Conservation (phyloP, 2,888 invertebrate species). For the Xestia rhomboidea region DNA sequence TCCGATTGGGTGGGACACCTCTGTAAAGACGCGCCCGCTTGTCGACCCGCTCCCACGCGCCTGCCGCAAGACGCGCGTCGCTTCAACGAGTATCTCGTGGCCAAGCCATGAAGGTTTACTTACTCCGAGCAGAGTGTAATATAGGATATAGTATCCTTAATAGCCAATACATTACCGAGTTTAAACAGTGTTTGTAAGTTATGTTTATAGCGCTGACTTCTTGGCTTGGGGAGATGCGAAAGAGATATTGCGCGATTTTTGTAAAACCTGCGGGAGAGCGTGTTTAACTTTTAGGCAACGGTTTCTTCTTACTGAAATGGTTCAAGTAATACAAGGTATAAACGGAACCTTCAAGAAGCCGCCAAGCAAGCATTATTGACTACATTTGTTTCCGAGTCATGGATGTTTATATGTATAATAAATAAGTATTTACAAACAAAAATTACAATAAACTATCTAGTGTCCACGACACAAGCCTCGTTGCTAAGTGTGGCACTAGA, state of each 20-base stretch:
- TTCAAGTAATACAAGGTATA: background rate
- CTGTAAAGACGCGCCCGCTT: background rate
- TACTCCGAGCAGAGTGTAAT: slow-evolving; percentile 22
- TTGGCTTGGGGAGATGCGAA: slow-evolving; percentile 7
- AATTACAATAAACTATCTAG: too few relatives aligned
- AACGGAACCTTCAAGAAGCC: background rate
- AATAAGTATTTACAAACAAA: too few relatives aligned
- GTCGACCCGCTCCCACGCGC: background rate
- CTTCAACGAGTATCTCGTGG: background rate
- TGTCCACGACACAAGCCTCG: too few relatives aligned
- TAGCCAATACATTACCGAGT: slow-evolving; percentile 33
- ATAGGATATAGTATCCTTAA: slow-evolving; percentile 36
- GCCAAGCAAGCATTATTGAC: too few relatives aligned
- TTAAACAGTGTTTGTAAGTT: slow-evolving; percentile 27
- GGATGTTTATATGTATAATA: too few relatives aligned
- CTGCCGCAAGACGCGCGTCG: background rate
- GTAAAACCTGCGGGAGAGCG: background rate
- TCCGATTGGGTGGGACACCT: background rate
- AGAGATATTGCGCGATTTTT: background rate
- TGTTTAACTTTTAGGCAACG: background rate
- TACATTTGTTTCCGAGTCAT: too few relatives aligned
- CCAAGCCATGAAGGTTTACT: slow-evolving; percentile 16
- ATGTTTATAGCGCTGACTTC: slow-evolving; percentile 18
- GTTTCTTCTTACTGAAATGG: background rate
- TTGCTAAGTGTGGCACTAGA: too few relatives aligned